Conservation (phyloP, 1,140 invertebrate species). For the Psilanteris sp. region DNA sequence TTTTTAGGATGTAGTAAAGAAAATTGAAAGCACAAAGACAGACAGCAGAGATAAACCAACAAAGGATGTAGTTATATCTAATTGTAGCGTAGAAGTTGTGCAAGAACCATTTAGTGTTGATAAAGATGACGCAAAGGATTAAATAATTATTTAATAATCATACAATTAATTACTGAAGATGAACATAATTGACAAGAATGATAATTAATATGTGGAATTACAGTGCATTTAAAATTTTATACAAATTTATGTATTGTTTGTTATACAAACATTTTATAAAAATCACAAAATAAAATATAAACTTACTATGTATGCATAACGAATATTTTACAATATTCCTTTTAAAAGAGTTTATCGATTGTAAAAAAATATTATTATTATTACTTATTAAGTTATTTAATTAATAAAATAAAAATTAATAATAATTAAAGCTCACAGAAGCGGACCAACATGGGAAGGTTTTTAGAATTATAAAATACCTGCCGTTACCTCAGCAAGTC, state of each 20-base stretch:
- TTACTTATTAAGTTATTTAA: no score
- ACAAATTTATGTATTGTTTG: constrained; percentile 43
- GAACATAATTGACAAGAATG: no score
- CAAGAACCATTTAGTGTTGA: constrained; percentile 88
- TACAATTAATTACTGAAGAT: no score
- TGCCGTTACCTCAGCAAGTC: no score
- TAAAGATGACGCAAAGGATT: constrained; percentile 89
- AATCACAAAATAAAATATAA: no score
- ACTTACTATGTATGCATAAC: no score
- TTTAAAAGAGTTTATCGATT: not conserved
- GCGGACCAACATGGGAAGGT: no score
- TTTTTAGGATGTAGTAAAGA: constrained; percentile 87
- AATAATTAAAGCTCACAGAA: no score
- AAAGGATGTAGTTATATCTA: constrained; percentile 89
- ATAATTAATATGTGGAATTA: constrained; percentile 10
- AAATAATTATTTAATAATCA: constrained; percentile 69
- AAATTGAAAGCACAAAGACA: constrained; percentile 89
- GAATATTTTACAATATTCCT: no score
- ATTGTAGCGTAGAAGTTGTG: constrained; percentile 85
- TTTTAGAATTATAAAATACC: no score
- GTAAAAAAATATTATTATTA: no score
- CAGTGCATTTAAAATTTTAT: constrained; percentile 42
- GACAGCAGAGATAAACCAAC: constrained; percentile 88
- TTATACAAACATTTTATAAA: constrained; percentile 46
- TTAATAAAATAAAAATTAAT: no score